These are phyloP conservation scores for Phaethornis superciliosus DNA, from an alignment of 2,113 vertebrate genomes.

Conservation along the genomic window DNA sequence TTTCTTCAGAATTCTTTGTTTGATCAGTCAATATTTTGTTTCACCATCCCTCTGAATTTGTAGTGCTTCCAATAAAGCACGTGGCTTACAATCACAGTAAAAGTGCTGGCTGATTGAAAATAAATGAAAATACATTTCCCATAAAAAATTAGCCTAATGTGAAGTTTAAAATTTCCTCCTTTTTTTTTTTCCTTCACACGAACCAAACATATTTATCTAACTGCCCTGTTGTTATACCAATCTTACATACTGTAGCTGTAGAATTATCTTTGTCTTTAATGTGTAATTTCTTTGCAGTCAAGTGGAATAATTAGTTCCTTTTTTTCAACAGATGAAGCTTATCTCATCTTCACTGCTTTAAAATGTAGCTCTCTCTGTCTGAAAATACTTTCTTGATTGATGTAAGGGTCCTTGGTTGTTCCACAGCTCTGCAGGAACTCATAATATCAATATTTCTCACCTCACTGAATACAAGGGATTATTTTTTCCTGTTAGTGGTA, in stretches of 20 bases:
- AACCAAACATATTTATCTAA: background rate
- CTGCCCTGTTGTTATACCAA: background rate
- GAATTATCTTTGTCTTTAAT: conserved; percentile 24
- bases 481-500: background rate
- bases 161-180: background rate
- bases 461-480: background rate
- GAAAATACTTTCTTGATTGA: background rate
- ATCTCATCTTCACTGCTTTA: background rate
- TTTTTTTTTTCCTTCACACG: no score
- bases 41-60: background rate
- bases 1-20: background rate
- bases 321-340: background rate
- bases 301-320: conserved; percentile 53
- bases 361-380: background rate
- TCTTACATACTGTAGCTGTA: background rate
- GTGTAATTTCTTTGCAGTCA: conserved; percentile 23
- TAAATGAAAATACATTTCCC: background rate
- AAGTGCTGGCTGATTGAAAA: background rate
- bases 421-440: background rate
- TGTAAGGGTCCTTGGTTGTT: background rate
- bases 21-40: background rate
- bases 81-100: background rate
- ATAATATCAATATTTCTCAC: conserved; percentile 10
- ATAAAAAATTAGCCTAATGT: background rate
- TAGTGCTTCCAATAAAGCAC: background rate